A percentile compares a stretch with the other conserved stretches of the same genome.
Conservation (phyloP, 2,888 invertebrate genomes). For the Scaptodrosophila latifasciaeformis region DNA sequence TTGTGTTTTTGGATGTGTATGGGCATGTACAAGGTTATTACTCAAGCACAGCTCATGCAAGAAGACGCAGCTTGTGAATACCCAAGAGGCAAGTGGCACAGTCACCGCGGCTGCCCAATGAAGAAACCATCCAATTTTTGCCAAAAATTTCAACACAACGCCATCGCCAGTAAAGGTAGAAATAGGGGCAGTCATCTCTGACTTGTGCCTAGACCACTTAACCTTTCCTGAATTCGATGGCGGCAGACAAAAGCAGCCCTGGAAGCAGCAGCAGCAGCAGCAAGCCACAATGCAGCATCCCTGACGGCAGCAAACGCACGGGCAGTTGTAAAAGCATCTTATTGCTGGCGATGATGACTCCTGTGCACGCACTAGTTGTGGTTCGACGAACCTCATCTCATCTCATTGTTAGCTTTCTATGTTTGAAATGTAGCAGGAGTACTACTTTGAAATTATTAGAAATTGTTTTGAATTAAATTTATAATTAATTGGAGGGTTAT, state of each 20-base stretch:
- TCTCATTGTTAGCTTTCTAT: no score
- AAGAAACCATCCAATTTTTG: conserved; percentile 10
- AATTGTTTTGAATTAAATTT: no score
- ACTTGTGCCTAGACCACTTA: no score
- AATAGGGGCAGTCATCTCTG: no score
- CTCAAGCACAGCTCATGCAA: neutral
- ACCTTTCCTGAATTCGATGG: neutral
- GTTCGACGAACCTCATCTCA: conserved; percentile 32
- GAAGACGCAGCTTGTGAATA: neutral
- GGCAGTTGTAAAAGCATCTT: conserved; percentile 46
- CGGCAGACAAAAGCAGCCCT: neutral
- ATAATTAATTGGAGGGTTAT: no score
- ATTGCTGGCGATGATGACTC: conserved; percentile 9
- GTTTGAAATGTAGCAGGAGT: neutral
- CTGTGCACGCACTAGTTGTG: neutral
- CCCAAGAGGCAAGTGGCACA: conserved; percentile 22
- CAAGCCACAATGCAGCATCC: conserved; percentile 49
- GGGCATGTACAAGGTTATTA: no score
- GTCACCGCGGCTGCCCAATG: conserved; percentile 31
- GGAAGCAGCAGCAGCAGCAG: conserved; percentile 33
- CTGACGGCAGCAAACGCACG: conserved; percentile 52
- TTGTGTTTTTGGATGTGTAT: neutral
- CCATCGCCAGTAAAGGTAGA: no score
- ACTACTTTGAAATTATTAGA: no score
- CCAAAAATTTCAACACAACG: no score